These are phyloP conservation scores for Phycodurus eques DNA, from an alignment of 2,113 vertebrate genomes.

Conservation along the genomic window DNA sequence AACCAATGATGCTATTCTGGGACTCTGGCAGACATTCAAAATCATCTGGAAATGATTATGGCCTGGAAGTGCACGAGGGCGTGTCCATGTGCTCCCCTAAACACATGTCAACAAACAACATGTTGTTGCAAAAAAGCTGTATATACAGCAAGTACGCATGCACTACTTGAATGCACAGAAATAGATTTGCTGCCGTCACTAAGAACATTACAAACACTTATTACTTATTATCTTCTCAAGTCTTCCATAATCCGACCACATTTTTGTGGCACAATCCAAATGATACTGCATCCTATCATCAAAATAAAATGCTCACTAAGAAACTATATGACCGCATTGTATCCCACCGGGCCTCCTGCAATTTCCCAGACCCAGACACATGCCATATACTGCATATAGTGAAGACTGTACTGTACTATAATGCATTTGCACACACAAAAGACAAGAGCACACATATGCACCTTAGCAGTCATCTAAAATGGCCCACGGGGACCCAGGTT, in stretches of 20 bases:
- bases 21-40: conserved; percentile 70
- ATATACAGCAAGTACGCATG: conserved; percentile 23
- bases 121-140: conserved; percentile 22
- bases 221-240: too few species aligned
- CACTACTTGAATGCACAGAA: neutral
- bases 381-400: neutral
- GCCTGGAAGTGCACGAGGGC: conserved; percentile 37
- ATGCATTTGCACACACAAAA: neutral
- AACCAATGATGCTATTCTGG: conserved; percentile 73
- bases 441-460: neutral
- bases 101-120: conserved; percentile 49
- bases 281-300: neutral
- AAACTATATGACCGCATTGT: neutral
- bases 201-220: too few species aligned
- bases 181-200: too few species aligned
- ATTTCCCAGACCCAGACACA: neutral
- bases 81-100: conserved; percentile 19
- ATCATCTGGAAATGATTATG: conserved; percentile 79
- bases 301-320: too few species aligned
- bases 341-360: neutral
- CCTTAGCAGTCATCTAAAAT: neutral
- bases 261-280: neutral
- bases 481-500: neutral
- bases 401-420: neutral
- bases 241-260: neutral